These are phyloP conservation scores for Creontiades dilutus DNA, from an alignment of 2,888 invertebrate genomes.

Conservation along the genomic window DNA sequence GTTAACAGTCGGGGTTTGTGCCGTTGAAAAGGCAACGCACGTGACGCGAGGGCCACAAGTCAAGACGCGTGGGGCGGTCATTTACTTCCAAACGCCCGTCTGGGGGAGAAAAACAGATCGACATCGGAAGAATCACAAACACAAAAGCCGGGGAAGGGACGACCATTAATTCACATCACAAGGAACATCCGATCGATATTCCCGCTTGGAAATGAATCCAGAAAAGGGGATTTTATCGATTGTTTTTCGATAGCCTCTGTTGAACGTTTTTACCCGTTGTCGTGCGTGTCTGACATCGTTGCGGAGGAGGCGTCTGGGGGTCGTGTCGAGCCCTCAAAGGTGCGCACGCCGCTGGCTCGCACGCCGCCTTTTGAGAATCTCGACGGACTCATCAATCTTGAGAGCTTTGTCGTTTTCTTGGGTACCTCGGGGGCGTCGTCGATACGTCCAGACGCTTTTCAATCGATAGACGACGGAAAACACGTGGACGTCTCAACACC, in stretches of 20 bases:
- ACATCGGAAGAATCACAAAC: neutral
- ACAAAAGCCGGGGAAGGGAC: neutral
- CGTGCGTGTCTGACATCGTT: conserved; percentile 41
- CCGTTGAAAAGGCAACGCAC: conserved; percentile 9
- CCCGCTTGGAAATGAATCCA: neutral
- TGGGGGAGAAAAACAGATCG: neutral
- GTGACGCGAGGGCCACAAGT: neutral
- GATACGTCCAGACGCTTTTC: conserved; percentile 38
- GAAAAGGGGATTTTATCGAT: conserved; percentile 23
- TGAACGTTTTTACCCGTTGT: conserved; percentile 5
- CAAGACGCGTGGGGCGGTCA: too few relatives aligned
- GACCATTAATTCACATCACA: conserved; percentile 46
- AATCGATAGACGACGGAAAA: neutral
- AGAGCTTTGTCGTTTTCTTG: conserved; percentile 1
- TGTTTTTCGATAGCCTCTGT: conserved; percentile 41
- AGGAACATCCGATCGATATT: conserved; percentile 31
- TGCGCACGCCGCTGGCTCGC: neutral
- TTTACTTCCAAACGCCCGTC: neutral
- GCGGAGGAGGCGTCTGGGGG: neutral
- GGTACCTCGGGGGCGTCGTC: neutral
- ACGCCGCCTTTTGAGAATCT: neutral
- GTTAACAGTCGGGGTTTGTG: conserved; percentile 38
- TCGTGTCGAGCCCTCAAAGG: neutral
- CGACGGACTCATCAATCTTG: conserved; percentile 12
- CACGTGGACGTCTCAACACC: too few relatives aligned